A percentile compares a stretch with the other conserved stretches of the same genome.
These are phyloP conservation scores for Lamellibrachia luymesi DNA, from an alignment of 1,140 invertebrate genomes.

Conservation along the genomic window DNA sequence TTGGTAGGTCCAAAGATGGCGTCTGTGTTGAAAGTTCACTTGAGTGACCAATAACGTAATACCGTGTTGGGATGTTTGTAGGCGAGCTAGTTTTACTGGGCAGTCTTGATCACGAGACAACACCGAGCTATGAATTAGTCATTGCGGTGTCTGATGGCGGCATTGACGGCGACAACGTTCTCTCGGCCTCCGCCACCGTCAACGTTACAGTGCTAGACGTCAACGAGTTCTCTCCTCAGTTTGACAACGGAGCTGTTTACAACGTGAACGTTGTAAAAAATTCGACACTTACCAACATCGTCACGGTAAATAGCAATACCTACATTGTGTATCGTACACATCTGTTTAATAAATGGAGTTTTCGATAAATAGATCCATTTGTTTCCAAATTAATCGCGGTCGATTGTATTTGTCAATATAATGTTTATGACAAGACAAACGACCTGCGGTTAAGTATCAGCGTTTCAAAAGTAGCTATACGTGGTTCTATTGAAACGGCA, in stretches of 20 bases:
- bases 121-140: background rate
- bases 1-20: too few species aligned
- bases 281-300: too few species aligned
- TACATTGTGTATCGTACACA: too few species aligned
- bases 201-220: background rate
- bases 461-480: too few species aligned
- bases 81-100: slow-evolving; percentile 4
- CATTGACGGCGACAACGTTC: background rate
- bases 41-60: background rate
- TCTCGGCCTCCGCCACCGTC: background rate
- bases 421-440: too few species aligned
- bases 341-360: too few species aligned
- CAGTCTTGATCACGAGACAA: slow-evolving; percentile 1
- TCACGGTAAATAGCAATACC: too few species aligned
- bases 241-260: background rate
- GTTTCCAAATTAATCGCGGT: too few species aligned
- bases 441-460: too few species aligned
- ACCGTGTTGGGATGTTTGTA: background rate
- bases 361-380: too few species aligned
- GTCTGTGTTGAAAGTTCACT: background rate
- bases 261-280: background rate
- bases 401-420: too few species aligned
- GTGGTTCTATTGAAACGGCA: background rate
- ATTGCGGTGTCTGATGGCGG: background rate
- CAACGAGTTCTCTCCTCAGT: background rate